Conservation (phyloP, 2,888 invertebrate species). For the Sisyra terminalis region DNA sequence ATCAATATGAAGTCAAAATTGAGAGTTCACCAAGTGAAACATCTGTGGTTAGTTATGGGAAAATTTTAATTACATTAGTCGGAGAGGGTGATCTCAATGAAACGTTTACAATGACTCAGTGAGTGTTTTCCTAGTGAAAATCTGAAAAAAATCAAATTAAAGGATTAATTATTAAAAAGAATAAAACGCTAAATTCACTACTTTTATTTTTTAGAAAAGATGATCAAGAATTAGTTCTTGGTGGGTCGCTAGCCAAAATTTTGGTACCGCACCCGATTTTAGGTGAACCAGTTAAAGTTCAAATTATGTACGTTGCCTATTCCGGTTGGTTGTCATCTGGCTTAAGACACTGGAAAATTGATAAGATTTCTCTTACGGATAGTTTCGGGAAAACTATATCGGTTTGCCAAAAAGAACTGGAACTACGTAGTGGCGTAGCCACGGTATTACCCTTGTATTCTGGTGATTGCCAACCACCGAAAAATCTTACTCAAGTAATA, state of each 20-base stretch:
- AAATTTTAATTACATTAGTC: constrained; percentile 60
- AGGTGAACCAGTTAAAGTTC: constrained; percentile 51
- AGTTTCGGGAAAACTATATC: constrained; percentile 73
- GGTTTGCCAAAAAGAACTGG: constrained; percentile 58
- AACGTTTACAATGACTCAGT: constrained; percentile 77
- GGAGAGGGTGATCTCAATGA: constrained; percentile 73
- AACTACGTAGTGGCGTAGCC: constrained; percentile 55
- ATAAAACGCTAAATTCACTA: not conserved
- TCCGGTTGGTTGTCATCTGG: constrained; percentile 84
- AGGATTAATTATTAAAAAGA: too few species aligned
- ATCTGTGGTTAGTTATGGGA: constrained; percentile 59
- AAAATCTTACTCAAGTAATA: constrained; percentile 21
- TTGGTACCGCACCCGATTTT: constrained; percentile 80
- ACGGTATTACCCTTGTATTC: constrained; percentile 56
- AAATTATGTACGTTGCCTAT: constrained; percentile 73
- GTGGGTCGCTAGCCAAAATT: constrained; percentile 60
- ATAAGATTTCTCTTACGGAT: constrained; percentile 68
- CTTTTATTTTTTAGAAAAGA: constrained; percentile 49
- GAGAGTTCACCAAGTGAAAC: constrained; percentile 52
- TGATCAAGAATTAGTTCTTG: constrained; percentile 54
- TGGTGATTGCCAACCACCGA: constrained; percentile 57
- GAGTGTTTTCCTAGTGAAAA: constrained; percentile 19
- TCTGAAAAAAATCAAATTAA: not conserved
- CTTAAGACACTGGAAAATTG: constrained; percentile 59
- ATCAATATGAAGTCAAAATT: constrained; percentile 73